Evolutionary conservation across 1,140 invertebrate species (phyloP).

Genomic region (Lordiphosa collinella): DNA sequence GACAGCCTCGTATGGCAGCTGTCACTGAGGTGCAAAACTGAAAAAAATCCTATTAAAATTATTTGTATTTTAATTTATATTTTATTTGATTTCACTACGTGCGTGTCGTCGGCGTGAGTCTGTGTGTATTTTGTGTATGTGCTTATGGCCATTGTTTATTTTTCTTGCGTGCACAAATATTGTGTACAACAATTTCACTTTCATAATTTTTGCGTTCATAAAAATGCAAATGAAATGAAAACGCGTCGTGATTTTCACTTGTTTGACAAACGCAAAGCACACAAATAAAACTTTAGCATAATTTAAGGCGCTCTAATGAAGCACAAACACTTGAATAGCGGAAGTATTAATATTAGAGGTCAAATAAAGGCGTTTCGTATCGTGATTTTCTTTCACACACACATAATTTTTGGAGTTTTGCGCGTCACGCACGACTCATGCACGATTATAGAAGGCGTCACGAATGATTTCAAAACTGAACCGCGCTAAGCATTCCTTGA

Average conservation of each 20-base stretch:
- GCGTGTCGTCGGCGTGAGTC: not conserved
- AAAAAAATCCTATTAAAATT: slow-evolving; percentile 31
- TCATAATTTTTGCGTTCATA: slow-evolving; percentile 22
- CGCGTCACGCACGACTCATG: too few relatives aligned
- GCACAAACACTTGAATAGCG: too few relatives aligned
- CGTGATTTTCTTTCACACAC: too few relatives aligned
- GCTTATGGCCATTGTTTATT: slow-evolving; percentile 12
- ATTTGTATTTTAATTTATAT: slow-evolving; percentile 34
- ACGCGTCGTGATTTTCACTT: slow-evolving; percentile 23
- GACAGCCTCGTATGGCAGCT: slow-evolving; percentile 22
- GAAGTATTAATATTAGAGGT: not conserved
- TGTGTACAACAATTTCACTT: slow-evolving; percentile 53
- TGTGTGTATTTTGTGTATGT: not conserved
- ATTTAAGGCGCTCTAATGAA: slow-evolving; percentile 55
- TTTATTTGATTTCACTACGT: slow-evolving; percentile 62
- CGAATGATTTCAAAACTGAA: too few relatives aligned
- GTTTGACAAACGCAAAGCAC: not conserved
- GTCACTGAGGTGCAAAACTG: slow-evolving; percentile 14
- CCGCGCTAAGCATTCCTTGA: too few relatives aligned
- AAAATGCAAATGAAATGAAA: slow-evolving; percentile 57
- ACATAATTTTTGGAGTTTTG: too few relatives aligned
- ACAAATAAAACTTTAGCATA: slow-evolving; percentile 47
- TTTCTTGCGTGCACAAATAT: slow-evolving; percentile 14
- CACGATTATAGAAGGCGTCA: too few relatives aligned
- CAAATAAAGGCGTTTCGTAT: too few relatives aligned